A percentile compares a stretch with the other conserved stretches of the same genome.
Evolutionary conservation across 1,140 invertebrate species (phyloP).

Genomic region (Megalopta genalis): DNA sequence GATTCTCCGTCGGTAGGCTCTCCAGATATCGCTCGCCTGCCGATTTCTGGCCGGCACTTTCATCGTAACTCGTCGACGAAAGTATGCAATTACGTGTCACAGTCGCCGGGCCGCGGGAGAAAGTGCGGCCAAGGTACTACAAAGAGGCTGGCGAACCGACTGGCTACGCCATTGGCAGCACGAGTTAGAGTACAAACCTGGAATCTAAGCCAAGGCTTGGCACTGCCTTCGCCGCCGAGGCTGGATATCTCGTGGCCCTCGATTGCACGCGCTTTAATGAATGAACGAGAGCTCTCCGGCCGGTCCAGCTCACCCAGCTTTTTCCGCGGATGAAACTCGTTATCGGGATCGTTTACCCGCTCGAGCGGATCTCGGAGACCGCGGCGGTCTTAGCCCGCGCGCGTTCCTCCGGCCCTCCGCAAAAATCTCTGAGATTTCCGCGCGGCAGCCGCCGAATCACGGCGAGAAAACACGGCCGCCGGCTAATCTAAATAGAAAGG

Average conservation of each 20-base stretch:
- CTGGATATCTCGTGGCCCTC: background rate
- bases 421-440: too few species aligned
- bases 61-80: conserved; percentile 29
- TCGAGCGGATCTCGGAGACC: too few species aligned
- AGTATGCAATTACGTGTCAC: conserved; percentile 48
- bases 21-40: background rate
- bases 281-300: conserved; percentile 8
- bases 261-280: conserved; percentile 22
- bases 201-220: conserved; percentile 68
- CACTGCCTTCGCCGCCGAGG: conserved; percentile 10
- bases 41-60: conserved; percentile 31
- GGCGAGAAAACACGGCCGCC: too few species aligned
- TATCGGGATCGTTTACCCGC: too few species aligned
- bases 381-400: too few species aligned
- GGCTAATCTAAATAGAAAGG: background rate
- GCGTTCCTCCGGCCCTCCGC: too few species aligned
- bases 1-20: background rate
- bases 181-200: conserved; percentile 49
- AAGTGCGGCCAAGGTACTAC: conserved; percentile 22
- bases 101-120: conserved; percentile 30
- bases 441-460: too few species aligned
- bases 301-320: too few species aligned
- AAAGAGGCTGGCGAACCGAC: background rate
- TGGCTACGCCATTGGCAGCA: conserved; percentile 42
- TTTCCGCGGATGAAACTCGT: too few species aligned